Evolutionary conservation across 2,113 vertebrate genomes (phyloP).

Genomic region (Petroica traversi): DNA sequence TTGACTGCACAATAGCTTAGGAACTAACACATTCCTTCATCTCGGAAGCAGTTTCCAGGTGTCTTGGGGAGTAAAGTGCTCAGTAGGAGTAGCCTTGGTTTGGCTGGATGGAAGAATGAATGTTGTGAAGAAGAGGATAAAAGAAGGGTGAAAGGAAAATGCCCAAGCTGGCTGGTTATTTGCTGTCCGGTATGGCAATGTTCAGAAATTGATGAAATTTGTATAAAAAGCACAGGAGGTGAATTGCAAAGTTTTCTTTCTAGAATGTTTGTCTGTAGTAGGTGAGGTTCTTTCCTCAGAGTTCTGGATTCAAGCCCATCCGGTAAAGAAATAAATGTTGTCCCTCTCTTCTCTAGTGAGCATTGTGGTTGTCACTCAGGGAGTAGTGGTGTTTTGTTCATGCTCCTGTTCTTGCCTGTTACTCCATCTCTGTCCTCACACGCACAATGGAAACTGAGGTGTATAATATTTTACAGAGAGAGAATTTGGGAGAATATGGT

Average conservation of each 20-base stretch:
- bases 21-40: neutral
- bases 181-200: neutral
- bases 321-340: neutral
- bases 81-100: neutral
- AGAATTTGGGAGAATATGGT: neutral
- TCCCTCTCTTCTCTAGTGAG: neutral
- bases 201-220: neutral
- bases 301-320: neutral
- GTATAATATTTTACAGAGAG: neutral
- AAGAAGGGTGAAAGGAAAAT: neutral
- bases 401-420: rapidly evolving
- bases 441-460: rapidly evolving
- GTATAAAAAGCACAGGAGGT: neutral
- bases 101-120: neutral
- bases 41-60: neutral
- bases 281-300: neutral
- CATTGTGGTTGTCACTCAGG: neutral
- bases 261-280: neutral
- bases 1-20: neutral
- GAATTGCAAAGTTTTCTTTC: neutral
- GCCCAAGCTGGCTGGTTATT: rapidly evolving
- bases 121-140: neutral
- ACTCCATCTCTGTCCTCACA: neutral
- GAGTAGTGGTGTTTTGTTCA: neutral
- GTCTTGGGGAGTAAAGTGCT: neutral